A percentile compares a stretch with the other conserved stretches of the same genome.
phyloP scores from a whole-genome alignment of 2,797 vertebrate species.

The Malacoraja senta region DNA sequence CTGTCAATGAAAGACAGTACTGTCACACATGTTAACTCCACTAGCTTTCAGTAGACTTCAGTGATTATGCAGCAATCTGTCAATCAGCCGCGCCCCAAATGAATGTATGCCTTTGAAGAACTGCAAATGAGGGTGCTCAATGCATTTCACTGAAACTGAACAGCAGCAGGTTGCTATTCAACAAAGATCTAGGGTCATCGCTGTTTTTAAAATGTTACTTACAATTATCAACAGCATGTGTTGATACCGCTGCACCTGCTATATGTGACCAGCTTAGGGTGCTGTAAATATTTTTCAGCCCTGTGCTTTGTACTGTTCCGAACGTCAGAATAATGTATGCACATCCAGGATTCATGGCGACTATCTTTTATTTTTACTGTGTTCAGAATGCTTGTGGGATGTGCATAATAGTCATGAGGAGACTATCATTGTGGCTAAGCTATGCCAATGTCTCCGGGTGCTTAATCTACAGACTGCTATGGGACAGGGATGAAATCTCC shows the following conservation, averaged over 20 bases:
- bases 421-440: neutral
- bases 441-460: neutral
- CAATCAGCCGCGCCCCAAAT: neutral
- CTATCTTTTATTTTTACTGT: neutral
- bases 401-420: neutral
- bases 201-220: neutral
- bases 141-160: neutral
- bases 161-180: neutral
- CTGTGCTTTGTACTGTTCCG: neutral
- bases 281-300: neutral
- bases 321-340: neutral
- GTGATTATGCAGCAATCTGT: constrained; percentile 9
- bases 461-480: neutral
- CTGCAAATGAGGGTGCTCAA: constrained; percentile 15
- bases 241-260: neutral
- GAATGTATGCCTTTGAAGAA: neutral
- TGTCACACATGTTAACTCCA: neutral
- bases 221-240: no score
- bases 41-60: neutral
- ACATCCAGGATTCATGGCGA: neutral
- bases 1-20: neutral
- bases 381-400: neutral
- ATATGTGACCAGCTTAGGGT: neutral
- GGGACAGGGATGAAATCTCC: neutral
- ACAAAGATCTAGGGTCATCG: neutral